Evolutionary conservation across 2,797 vertebrate genomes (phyloP).

Genomic region (Siniperca scherzeri): DNA sequence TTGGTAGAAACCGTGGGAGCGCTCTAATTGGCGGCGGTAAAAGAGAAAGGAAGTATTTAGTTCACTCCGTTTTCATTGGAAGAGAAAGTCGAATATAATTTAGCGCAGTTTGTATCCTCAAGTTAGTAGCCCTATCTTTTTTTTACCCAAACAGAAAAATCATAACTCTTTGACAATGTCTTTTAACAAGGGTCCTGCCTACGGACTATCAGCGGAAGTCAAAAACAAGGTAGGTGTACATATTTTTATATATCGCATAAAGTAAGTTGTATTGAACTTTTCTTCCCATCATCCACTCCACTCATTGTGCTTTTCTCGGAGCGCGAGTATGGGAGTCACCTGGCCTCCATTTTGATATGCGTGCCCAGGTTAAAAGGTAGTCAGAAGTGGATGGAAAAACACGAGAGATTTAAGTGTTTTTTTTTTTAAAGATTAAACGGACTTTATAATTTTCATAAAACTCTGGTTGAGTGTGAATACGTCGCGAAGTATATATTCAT

Average conservation of each 20-base stretch:
- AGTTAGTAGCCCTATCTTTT: neutral
- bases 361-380: conserved; percentile 32
- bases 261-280: conserved; percentile 17
- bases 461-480: rapidly evolving
- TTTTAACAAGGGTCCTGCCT: conserved; percentile 84
- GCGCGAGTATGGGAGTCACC: conserved; percentile 43
- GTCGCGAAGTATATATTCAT: neutral
- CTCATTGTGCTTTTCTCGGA: neutral
- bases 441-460: neutral
- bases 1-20: conserved; percentile 61
- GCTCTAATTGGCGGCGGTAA: conserved; percentile 77
- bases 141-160: neutral
- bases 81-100: conserved; percentile 66
- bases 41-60: conserved; percentile 78
- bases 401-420: neutral
- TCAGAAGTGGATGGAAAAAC: neutral
- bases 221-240: conserved; percentile 82
- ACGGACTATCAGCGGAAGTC: conserved; percentile 85
- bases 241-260: neutral
- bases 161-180: conserved; percentile 70
- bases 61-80: conserved; percentile 72
- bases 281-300: neutral
- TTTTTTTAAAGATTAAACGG: rapidly evolving
- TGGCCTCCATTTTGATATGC: conserved; percentile 70
- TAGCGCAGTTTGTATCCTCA: conserved; percentile 33